A percentile compares a stretch with the other conserved stretches of the same genome.
Evolutionary conservation across 2,113 vertebrate species (phyloP).

Genomic region (Apteryx mantelli): DNA sequence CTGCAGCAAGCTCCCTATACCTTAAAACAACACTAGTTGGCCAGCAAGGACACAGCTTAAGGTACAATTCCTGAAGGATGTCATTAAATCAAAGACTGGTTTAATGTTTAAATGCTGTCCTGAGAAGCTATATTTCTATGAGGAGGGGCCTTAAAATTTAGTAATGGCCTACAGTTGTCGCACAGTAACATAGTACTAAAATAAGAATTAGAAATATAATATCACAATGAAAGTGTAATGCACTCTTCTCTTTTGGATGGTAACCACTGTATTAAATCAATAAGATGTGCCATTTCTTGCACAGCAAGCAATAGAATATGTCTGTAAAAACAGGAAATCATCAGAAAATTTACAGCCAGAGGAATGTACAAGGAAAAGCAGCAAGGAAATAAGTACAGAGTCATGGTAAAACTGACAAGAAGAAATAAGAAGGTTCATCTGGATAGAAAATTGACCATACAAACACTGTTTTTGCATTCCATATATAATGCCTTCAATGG

Average conservation of each 20-base stretch:
- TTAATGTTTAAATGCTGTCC: background rate
- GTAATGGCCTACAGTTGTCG: background rate
- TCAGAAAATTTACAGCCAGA: background rate
- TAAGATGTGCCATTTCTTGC: background rate
- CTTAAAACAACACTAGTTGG: background rate
- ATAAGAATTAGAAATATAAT: background rate
- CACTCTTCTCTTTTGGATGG: background rate
- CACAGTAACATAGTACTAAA: background rate
- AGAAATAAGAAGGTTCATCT: constrained; percentile 24
- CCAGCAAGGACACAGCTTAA: background rate
- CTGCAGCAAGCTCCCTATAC: background rate
- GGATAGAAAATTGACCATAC: constrained; percentile 24
- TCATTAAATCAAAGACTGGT: background rate
- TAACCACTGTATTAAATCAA: background rate
- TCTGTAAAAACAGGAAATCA: constrained; percentile 2
- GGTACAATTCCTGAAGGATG: background rate
- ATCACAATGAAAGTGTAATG: background rate
- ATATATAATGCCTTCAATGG: background rate
- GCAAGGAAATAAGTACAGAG: background rate
- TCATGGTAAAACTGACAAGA: background rate
- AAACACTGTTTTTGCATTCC: constrained; percentile 18
- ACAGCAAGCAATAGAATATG: background rate
- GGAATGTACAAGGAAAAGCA: background rate
- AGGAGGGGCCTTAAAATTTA: background rate
- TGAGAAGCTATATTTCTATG: background rate